phyloP scores from a whole-genome alignment of 2,797 vertebrate species.

The Aphelocoma californica region DNA sequence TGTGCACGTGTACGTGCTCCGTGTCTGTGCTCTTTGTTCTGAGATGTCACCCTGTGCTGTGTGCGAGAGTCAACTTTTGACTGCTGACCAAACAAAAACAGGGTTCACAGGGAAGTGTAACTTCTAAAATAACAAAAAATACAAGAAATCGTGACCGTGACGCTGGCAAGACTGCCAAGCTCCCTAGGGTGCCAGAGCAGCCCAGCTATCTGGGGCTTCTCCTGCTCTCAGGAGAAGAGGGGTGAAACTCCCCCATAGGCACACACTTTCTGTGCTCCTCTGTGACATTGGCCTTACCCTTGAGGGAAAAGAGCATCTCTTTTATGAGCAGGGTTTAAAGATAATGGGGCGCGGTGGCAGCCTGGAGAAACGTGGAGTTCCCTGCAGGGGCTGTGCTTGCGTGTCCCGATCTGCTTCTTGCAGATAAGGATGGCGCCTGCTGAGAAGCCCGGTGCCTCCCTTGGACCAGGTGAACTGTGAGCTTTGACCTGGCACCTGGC shows the following conservation, averaged over 20 bases:
- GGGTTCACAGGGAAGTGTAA: neutral
- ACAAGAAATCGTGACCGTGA: rapidly evolving
- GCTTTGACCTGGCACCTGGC: conserved; percentile 46
- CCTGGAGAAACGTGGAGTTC: neutral
- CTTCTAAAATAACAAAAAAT: neutral
- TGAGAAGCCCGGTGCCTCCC: neutral
- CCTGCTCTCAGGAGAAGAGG: neutral
- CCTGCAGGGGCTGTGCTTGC: neutral
- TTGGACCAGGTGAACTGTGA: neutral
- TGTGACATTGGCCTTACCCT: neutral
- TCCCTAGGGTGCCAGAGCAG: neutral
- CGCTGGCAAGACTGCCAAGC: rapidly evolving
- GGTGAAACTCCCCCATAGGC: rapidly evolving
- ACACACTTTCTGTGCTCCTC: rapidly evolving
- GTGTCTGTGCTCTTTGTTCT: neutral
- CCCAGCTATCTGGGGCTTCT: neutral
- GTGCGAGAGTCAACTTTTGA: neutral
- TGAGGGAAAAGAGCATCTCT: neutral
- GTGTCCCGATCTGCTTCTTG: neutral
- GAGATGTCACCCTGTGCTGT: neutral
- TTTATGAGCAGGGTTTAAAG: neutral
- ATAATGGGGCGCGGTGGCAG: neutral
- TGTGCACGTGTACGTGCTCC: neutral
- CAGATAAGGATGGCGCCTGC: conserved; percentile 21
- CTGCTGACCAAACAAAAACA: neutral